These are phyloP conservation scores for Protophormia terraenovae DNA, from an alignment of 2,888 invertebrate genomes.

Conservation along the genomic window DNA sequence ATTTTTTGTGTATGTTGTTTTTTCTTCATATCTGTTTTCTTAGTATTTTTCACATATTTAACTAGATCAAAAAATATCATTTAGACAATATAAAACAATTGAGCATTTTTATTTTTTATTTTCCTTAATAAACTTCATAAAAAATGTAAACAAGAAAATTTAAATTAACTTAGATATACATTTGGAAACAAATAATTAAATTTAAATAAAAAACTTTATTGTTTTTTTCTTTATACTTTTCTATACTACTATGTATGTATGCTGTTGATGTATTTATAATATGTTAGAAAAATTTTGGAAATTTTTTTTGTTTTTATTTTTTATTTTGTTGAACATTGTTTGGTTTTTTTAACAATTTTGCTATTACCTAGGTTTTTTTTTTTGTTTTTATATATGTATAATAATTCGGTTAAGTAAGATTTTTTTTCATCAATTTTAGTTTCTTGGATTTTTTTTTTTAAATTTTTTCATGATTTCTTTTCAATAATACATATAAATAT, in stretches of 20 bases:
- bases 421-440: background rate
- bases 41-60: constrained; percentile 27
- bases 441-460: background rate
- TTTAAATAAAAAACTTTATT: constrained; percentile 13
- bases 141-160: constrained; percentile 23
- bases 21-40: constrained; percentile 10
- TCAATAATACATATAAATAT: background rate
- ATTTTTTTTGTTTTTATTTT: background rate
- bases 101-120: constrained; percentile 25
- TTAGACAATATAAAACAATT: constrained; percentile 63
- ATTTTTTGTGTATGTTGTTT: constrained; percentile 26
- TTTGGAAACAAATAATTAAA: constrained; percentile 20
- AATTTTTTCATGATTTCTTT: background rate
- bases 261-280: constrained; percentile 39
- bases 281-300: constrained; percentile 50
- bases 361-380: constrained; percentile 32
- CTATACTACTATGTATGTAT: constrained; percentile 3
- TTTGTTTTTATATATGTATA: background rate
- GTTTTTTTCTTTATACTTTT: background rate
- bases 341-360: constrained; percentile 40
- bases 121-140: constrained; percentile 27
- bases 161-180: constrained; percentile 16
- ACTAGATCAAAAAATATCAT: constrained; percentile 46
- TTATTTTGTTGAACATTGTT: constrained; percentile 7
- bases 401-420: constrained; percentile 26